Percentiles rank a stretch among this genome's conserved stretches.
Evolutionary conservation across 1,140 invertebrate genomes (phyloP).

Genomic region (Aphis craccivora): DNA sequence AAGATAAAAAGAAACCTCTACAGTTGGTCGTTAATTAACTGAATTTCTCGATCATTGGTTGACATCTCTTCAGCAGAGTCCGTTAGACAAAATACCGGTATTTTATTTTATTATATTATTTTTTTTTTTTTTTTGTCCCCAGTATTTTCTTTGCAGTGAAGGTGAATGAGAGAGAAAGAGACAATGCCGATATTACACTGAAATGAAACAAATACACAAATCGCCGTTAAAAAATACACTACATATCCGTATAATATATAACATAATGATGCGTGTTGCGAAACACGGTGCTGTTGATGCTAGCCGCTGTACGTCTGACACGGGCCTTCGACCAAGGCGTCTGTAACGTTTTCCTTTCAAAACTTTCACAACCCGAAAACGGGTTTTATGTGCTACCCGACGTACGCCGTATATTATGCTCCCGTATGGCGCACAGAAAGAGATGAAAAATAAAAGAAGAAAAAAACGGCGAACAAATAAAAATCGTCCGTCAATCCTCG

Average conservation of each 20-base stretch:
- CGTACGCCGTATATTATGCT: not conserved
- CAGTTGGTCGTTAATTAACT: slow-evolving; percentile 21
- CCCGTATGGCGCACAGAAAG: not conserved
- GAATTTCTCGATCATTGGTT: slow-evolving; percentile 36
- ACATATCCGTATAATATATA: slow-evolving; percentile 1
- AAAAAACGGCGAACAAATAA: not conserved
- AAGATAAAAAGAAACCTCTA: slow-evolving; percentile 28
- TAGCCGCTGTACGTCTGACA: not conserved
- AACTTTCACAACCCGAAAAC: slow-evolving; percentile 45
- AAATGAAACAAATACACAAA: slow-evolving; percentile 25
- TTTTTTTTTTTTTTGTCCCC: not conserved
- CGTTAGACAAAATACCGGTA: slow-evolving; percentile 29
- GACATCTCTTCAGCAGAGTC: not conserved
- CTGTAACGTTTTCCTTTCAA: slow-evolving; percentile 35
- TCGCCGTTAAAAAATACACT: slow-evolving; percentile 32
- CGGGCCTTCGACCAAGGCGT: not conserved
- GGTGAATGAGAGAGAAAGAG: too few species aligned
- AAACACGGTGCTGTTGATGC: not conserved
- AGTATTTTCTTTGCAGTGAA: not conserved
- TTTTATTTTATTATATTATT: slow-evolving; percentile 1
- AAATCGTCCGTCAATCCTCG: not conserved
- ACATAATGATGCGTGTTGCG: not conserved
- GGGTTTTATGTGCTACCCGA: not conserved
- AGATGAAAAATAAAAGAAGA: not conserved
- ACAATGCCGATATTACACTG: not conserved